Evolutionary conservation across 2,888 invertebrate species (phyloP), one percentile per base, ranked within the genome.

Genomic region (Amorpha juglandis): DNA sequence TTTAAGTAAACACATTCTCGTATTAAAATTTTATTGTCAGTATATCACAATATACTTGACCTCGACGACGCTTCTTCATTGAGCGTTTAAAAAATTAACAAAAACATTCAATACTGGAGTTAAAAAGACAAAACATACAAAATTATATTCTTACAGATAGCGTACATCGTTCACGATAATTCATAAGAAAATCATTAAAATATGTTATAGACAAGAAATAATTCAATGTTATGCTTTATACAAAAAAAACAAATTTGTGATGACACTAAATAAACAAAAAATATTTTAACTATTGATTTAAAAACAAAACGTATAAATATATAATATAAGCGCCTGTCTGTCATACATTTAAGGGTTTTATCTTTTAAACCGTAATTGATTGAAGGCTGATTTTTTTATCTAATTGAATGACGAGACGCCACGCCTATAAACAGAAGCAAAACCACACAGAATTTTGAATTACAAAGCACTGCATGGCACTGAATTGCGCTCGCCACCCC

Each of bases 21-120:
- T 76, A 75, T 74, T 80, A 78, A 71, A 75, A 70, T 77, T 79
- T 80, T 84, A 84, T 82, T 84, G 82, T 83, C 84, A 81, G 79
- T 80, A 77, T 71, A 75, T 73, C 67, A 75, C 74, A 65, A 58
- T 52, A 55, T 58, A 58, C 58, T 58, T 16, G 58, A 42, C 33
- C 63, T 63, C 55, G 63, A 62, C 70, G 42, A n/a, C n/a, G n/a
- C n/a, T n/a, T n/a, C 47, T 64, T 27, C 42, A 14, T 65, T 64
- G 63, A 14, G 64, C 27, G 52, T 45, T 38, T 64, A 66, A 42
- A 67, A 66, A 67, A 68, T 69, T 58, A 69, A 70, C 70, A 74
- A 72, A 69, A 71, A 67, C 62, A 69, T 71, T 71, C 64, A 74
- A 79, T 76, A 76, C 73, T 71, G 74, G 53, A 72, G 71, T 72